Percentiles rank a stretch among this genome's conserved stretches.
These are phyloP conservation scores for Thunnus thynnus DNA, from an alignment of 2,113 vertebrate genomes.

Conservation along the genomic window DNA sequence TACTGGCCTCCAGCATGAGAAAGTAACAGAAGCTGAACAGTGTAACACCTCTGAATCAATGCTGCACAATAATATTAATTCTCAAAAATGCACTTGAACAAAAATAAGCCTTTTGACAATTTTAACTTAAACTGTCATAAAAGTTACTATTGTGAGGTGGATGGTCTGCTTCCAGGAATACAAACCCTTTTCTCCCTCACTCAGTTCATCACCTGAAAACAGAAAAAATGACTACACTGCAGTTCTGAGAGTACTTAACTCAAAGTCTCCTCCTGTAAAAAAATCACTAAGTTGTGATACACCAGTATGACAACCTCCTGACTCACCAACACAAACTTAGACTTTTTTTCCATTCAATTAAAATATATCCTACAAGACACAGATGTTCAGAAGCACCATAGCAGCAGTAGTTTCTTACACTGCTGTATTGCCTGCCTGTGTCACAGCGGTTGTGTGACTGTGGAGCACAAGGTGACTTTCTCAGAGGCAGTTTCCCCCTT, in stretches of 20 bases:
- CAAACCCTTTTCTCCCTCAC: neutral
- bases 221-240: neutral
- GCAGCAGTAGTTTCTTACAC: neutral
- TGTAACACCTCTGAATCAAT: conserved; percentile 42
- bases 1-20: conserved; percentile 68
- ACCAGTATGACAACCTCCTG: neutral
- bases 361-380: neutral
- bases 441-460: conserved; percentile 1
- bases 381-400: neutral
- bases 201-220: neutral
- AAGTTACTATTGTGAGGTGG: too few relatives aligned
- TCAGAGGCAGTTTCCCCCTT: neutral
- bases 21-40: conserved; percentile 32
- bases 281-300: neutral
- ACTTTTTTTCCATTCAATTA: neutral
- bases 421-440: neutral
- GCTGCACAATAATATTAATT: conserved; percentile 1
- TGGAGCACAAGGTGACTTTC: neutral
- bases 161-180: neutral
- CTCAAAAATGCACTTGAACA: neutral
- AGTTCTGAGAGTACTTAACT: neutral
- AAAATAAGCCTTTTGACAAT: too few relatives aligned
- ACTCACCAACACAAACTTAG: neutral
- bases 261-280: neutral
- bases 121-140: neutral